Percentiles rank a stretch among this genome's conserved stretches.
These are phyloP conservation scores for Xanthorhoe designata DNA, from an alignment of 2,888 invertebrate genomes.

Conservation along the genomic window DNA sequence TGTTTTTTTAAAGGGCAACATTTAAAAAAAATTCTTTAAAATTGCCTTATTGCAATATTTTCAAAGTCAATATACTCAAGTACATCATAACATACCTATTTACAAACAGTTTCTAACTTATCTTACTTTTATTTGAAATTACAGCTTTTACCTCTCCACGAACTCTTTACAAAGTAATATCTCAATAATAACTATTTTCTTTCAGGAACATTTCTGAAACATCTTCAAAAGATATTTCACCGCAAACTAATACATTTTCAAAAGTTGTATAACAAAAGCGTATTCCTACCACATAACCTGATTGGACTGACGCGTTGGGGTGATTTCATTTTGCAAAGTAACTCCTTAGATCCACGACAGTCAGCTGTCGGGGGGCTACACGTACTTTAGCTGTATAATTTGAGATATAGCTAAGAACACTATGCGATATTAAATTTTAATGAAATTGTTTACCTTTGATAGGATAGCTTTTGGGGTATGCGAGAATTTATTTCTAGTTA, in stretches of 20 bases:
- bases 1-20: too few relatives aligned
- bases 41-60: too few relatives aligned
- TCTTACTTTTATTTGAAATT: too few relatives aligned
- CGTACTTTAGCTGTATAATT: slow-evolving; percentile 30
- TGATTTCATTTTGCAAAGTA: slow-evolving; percentile 74
- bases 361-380: slow-evolving; percentile 50
- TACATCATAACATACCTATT: too few relatives aligned
- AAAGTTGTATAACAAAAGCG: slow-evolving; percentile 28
- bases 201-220: background rate
- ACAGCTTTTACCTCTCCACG: too few relatives aligned
- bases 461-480: slow-evolving; percentile 29
- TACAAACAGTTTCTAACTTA: too few relatives aligned
- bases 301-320: slow-evolving; percentile 46
- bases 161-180: background rate
- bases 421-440: slow-evolving; percentile 55
- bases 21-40: too few relatives aligned
- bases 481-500: slow-evolving; percentile 11
- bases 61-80: too few relatives aligned
- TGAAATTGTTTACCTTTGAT: slow-evolving; percentile 38
- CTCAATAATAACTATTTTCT: background rate
- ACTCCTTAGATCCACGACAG: slow-evolving; percentile 48
- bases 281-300: slow-evolving; percentile 36
- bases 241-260: slow-evolving; percentile 17
- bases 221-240: slow-evolving; percentile 20
- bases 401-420: slow-evolving; percentile 47